A percentile compares a stretch with the other conserved stretches of the same genome.
Evolutionary conservation across 2,113 vertebrate species (phyloP).

Genomic region (Sisor rabdophorus): DNA sequence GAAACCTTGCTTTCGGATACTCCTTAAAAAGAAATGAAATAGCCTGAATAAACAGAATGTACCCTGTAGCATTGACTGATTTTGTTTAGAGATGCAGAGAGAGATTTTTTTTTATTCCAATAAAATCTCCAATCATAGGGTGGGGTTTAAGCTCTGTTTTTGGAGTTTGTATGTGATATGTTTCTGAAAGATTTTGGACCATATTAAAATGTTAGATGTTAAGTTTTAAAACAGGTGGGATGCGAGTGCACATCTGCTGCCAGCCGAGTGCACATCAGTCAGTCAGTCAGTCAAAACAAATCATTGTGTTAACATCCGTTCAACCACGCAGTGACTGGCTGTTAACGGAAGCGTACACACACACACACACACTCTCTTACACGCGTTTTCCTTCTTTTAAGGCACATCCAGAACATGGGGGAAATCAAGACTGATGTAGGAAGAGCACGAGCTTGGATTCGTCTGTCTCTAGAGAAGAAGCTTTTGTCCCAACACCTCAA

Average conservation of each 20-base stretch:
- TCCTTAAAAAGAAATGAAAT: too few relatives aligned
- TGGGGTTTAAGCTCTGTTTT: too few relatives aligned
- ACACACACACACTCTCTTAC: neutral
- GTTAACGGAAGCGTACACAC: neutral
- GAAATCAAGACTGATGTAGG: constrained; percentile 94
- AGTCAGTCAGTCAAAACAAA: neutral
- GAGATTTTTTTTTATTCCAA: too few relatives aligned
- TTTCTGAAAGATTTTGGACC: neutral
- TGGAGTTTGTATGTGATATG: neutral
- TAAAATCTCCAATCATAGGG: too few relatives aligned
- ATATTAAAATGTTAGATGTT: too few relatives aligned
- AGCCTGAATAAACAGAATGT: too few relatives aligned
- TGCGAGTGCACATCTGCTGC: neutral
- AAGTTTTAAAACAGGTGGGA: neutral
- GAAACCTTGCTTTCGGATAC: too few relatives aligned
- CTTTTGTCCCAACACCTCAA: constrained; percentile 93
- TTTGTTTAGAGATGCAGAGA: too few relatives aligned
- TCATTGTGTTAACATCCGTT: too few relatives aligned
- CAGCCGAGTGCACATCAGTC: neutral
- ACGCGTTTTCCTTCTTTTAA: constrained; percentile 45
- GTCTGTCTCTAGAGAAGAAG: constrained; percentile 93
- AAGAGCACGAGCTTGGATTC: constrained; percentile 90
- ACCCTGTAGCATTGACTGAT: too few relatives aligned
- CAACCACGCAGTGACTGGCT: too few relatives aligned
- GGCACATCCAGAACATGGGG: constrained; percentile 90